Base-by-base conservation (phyloP, 2,113 vertebrate species). In the Neolamprologus caudopunctatus region DNA sequence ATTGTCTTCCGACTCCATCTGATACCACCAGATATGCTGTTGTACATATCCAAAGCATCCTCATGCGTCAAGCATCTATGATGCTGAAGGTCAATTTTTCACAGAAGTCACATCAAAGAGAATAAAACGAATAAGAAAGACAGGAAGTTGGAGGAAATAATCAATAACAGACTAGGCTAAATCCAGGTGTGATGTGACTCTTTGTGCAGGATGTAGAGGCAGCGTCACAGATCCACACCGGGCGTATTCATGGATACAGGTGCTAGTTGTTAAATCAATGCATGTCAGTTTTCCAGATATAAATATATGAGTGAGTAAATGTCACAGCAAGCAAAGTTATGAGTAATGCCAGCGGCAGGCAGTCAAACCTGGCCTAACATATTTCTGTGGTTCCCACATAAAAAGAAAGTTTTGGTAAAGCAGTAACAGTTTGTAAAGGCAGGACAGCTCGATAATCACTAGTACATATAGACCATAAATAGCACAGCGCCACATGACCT, bases 171-270 rank as follows among this genome's bases (percentile, higher is more conserved):
- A 31, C 17, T 7, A 26, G 7, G 45, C 26, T n/a, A 50, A 50
- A n/a, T 50, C 26, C 2, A 2, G 26, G 42, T 78, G 42, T 78
- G 71, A 2, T 50, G 26, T 1, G 71, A 50, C 7, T 45, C 68
- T 9, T 26, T 2, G 45, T 4, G 3, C 26, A 2, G 1, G 45
- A 78, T 0, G 16, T 0, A 0, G 42, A 78, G 26, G 73, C 73
- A 78, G 42, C 6, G 16, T 50, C 45, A 31, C 71, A 50, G 45
- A 50, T 50, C 26, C 71, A 12, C 45, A 78, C 45, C 3, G 17
- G 45, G 26, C 4, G 2, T 31, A 4, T 33, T n/a, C 45, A 13
- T 51, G 9, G 45, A 31, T 31, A n/a, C 17, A 51, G 73, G 73
- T 78, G 73, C 26, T 51, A 33, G 73, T 51, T 78, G 45, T 78